Base-by-base conservation (phyloP, 1,140 invertebrate species). In the Pachyrhynchus sulphureomaculatus region DNA sequence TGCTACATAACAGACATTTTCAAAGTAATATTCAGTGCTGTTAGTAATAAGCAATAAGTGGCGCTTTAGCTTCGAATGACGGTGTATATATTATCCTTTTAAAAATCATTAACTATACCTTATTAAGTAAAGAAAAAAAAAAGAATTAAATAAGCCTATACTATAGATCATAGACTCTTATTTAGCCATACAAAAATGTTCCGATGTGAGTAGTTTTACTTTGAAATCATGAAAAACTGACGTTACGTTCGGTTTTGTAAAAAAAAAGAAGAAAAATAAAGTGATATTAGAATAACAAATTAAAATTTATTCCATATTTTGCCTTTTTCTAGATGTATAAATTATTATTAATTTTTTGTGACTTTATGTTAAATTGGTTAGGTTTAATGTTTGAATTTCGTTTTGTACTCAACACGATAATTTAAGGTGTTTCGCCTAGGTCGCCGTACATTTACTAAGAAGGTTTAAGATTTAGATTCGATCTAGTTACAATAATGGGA, bases 211-310 rank as follows among this genome's bases (percentile, higher is more conserved):
- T 17, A 10, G 13, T 8, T 18, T 12, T 18, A 18, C 13, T 49
- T 24, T 21, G 17, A 49, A 49, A 24, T 26, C 6, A 10, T 23
- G 3, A 15, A 12, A 21, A 15, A 29, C 26, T 33, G 23, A 10
- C n/a, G n/a, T 4, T n/a, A n/a, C 6, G n/a, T 29, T 49, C 13
- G 26, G 23, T 49, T 34, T 49, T 49, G 26, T 33, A 29, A 49
- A 33, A 20, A 23, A 44, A 34, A 34, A 33, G n/a, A n/a, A 39
- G 15, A 9, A 21, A 34, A 34, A 33, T 29, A 33, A 49, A 49
- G 47, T 49, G 47, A 49, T 49, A 49, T 49, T 49, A 49, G 47
- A 49, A 17, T 49, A 49, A 49, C 33, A 49, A 33, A 49, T 10
- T 5, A 18, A 37, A 37, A 18, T 37, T 13, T 37, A 37, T 15